phyloP scores from a whole-genome alignment of 2,113 vertebrate genomes.

The Cromileptes altivelis region DNA sequence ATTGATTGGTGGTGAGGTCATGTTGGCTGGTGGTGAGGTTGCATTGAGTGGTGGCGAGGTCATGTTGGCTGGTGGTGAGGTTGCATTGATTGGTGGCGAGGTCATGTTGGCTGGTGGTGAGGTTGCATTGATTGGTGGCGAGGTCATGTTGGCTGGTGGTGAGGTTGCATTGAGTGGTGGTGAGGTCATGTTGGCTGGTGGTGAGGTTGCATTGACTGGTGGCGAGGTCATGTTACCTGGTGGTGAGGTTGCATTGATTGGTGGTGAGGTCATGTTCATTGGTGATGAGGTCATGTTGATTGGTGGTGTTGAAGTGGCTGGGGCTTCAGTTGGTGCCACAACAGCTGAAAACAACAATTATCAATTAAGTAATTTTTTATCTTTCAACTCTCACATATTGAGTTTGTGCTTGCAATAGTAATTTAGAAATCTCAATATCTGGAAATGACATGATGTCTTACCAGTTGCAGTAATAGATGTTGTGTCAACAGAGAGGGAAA shows the following conservation, averaged over 20 bases:
- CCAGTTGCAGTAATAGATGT: not conserved
- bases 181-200: no score
- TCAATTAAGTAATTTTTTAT: no score
- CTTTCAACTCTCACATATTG: not conserved
- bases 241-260: not conserved
- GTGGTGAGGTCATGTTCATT: not conserved
- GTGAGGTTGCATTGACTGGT: not conserved
- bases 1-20: not conserved
- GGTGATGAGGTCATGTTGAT: not conserved
- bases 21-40: not conserved
- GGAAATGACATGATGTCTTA: not conserved
- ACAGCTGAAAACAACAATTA: not conserved
- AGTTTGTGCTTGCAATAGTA: no score
- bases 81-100: not conserved
- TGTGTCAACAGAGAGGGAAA: slow-evolving; percentile 9
- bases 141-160: no score
- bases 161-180: no score
- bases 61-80: not conserved
- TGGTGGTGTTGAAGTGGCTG: not conserved
- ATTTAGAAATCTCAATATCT: not conserved
- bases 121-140: no score
- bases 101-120: not conserved
- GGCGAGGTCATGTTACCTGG: not conserved
- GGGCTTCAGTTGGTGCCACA: not conserved
- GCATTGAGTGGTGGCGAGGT: not conserved